Evolutionary conservation across 2,888 invertebrate genomes (phyloP), one percentile per base, ranked within the genome.

Genomic region (Serripes groenlandicus): DNA sequence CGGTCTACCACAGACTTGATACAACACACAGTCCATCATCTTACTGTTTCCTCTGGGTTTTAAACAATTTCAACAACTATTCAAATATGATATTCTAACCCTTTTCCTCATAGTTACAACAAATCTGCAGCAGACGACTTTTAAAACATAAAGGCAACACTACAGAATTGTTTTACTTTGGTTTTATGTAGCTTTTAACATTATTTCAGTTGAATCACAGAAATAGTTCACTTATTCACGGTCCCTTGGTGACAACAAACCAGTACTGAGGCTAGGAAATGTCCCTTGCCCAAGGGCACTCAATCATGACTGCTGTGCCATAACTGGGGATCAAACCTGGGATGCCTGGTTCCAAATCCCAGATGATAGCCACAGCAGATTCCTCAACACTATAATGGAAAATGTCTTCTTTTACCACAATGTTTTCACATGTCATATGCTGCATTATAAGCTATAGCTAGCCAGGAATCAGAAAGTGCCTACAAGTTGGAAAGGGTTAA

Each of bases 281-380:
- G 56, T n/a, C 56, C n/a, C n/a, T 56, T 56, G 56, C 56, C 56
- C 23, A 56, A 56, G 56, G 56, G n/a, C 23, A 15, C 56, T 56
- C 56, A 9, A 42, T 7, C 56, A 56, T n/a, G n/a, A 56, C 9
- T 7, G 11, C 56, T 15, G 56, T n/a, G 56, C 11, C 5, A 7
- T n/a, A 5, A 23, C 11, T 56, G 56, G n/a, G 56, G 56, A 9
- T 56, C 23, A 5, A 56, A 7, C 23, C 5, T n/a, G 56, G 56
- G 56, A n/a, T n/a, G 11, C 9, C 42, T 42, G 42, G 42, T 42
- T 11, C 7, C 42, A 42, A 11, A 15, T 15, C 15, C 9, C 42
- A 42, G 15, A 42, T 42, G 15, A 42, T 42, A 15, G 15, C 7
- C 42, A 42, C 15, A 11, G 15, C 7, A 42, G 15, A 42, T 15